These are phyloP conservation scores for Trichosurus vulpecula DNA, from an alignment of 2,797 vertebrate genomes.

Conservation along the genomic window DNA sequence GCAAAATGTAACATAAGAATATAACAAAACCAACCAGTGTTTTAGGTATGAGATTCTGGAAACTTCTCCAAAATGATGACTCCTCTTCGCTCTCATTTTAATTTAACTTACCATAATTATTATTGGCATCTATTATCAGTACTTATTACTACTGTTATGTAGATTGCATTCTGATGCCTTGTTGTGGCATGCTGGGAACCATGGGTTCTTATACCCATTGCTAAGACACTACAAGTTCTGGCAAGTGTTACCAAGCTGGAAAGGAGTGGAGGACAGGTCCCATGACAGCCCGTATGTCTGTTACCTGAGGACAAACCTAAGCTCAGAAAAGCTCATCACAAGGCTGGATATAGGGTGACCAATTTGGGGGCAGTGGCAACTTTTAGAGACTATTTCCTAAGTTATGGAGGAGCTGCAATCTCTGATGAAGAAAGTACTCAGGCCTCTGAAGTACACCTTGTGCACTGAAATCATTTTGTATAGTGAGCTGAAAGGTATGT, in stretches of 20 bases:
- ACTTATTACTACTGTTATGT: not conserved
- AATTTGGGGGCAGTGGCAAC: not conserved
- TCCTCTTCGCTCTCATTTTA: slow-evolving; percentile 1
- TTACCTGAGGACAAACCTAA: not conserved
- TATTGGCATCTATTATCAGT: slow-evolving; percentile 5
- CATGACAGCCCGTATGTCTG: not conserved
- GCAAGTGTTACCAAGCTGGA: not conserved
- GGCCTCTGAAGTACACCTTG: not conserved
- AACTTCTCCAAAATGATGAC: slow-evolving; percentile 1
- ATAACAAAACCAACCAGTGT: slow-evolving; percentile 10
- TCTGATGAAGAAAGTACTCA: not conserved
- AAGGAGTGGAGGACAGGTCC: not conserved
- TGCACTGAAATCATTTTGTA: slow-evolving; percentile 33
- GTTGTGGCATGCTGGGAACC: not conserved
- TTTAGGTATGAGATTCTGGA: slow-evolving; percentile 42
- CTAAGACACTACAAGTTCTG: not conserved
- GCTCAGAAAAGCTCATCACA: not conserved
- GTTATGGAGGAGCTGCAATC: not conserved
- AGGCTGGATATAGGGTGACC: not conserved
- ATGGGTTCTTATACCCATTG: not conserved
- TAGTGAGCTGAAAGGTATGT: not conserved
- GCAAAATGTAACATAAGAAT: slow-evolving; percentile 5
- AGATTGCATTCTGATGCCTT: not conserved
- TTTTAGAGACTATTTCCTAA: not conserved
- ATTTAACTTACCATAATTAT: slow-evolving; percentile 37